phyloP scores from a whole-genome alignment of 53 echinoderm and acorn worm genomes.

The Stichopus horrens region DNA sequence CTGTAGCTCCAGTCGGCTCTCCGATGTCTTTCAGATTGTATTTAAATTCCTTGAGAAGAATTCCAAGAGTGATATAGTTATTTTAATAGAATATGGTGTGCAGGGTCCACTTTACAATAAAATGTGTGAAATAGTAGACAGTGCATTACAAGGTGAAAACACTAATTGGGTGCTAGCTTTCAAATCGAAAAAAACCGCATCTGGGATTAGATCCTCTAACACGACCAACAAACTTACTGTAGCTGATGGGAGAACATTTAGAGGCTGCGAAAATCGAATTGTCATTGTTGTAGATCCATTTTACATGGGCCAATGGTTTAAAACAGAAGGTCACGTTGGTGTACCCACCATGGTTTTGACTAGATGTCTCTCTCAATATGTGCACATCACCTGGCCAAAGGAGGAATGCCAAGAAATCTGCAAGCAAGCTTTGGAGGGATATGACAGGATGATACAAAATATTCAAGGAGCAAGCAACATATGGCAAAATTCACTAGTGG shows the following conservation, averaged over 20 bases:
- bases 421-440: neutral
- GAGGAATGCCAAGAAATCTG: constrained; percentile 4
- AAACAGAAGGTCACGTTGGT: constrained; percentile 30
- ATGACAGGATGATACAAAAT: neutral
- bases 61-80: neutral
- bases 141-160: neutral
- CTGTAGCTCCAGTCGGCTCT: neutral
- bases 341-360: constrained; percentile 18
- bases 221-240: neutral
- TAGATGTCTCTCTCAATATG: constrained; percentile 6
- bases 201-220: neutral
- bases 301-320: constrained; percentile 22
- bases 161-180: constrained; percentile 24
- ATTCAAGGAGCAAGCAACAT: neutral
- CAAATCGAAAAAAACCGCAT: neutral
- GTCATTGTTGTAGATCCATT: constrained; percentile 27
- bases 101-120: constrained; percentile 4
- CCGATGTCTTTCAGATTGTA: neutral
- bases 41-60: neutral
- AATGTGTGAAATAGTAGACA: constrained; percentile 7
- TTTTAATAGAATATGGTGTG: constrained; percentile 15
- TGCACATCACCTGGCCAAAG: constrained; percentile 28
- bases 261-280: constrained; percentile 25
- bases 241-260: constrained; percentile 23
- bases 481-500: constrained; percentile 1